Conservation (phyloP, 2,797 vertebrate genomes). For the Tangara arthus region DNA sequence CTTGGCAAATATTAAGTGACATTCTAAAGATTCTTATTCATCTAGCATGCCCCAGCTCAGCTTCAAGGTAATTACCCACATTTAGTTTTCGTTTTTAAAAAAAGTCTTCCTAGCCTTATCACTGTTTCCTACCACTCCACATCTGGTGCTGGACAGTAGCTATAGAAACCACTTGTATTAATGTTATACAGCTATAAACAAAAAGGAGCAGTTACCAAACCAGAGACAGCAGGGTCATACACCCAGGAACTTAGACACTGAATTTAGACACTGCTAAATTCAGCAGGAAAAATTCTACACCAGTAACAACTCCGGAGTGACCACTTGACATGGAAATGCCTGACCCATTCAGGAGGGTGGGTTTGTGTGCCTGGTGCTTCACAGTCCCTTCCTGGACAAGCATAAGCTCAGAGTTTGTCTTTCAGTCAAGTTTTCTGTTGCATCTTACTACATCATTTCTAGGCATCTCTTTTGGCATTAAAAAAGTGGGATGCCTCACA, state of each 20-base stretch:
- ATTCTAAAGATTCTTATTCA: not conserved
- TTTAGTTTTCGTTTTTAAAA: conserved; percentile 57
- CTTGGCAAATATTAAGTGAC: not conserved
- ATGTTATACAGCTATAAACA: conserved; percentile 67
- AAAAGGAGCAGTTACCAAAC: conserved; percentile 36
- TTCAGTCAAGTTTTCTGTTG: not conserved
- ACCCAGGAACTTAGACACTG: not conserved
- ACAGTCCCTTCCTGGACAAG: not conserved
- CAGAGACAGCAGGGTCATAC: conserved; percentile 51
- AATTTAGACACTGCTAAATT: conserved; percentile 1
- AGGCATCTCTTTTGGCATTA: not conserved
- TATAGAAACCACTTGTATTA: conserved; percentile 68
- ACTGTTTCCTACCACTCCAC: conserved; percentile 57
- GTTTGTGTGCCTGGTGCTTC: not conserved
- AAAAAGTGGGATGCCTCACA: not conserved
- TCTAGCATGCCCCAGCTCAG: conserved; percentile 33
- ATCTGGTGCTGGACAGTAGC: conserved; percentile 70
- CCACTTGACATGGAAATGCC: not conserved
- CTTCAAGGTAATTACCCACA: conserved; percentile 52
- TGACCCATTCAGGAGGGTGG: not conserved
- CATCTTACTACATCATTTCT: not conserved
- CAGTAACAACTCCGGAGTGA: not conserved
- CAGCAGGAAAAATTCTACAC: not conserved
- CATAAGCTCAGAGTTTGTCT: not conserved
- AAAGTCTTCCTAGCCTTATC: conserved; percentile 50